Percentiles rank a stretch among this genome's conserved stretches.
These are phyloP conservation scores for Corythornis cristatus DNA, from an alignment of 2,113 vertebrate genomes.

Conservation along the genomic window DNA sequence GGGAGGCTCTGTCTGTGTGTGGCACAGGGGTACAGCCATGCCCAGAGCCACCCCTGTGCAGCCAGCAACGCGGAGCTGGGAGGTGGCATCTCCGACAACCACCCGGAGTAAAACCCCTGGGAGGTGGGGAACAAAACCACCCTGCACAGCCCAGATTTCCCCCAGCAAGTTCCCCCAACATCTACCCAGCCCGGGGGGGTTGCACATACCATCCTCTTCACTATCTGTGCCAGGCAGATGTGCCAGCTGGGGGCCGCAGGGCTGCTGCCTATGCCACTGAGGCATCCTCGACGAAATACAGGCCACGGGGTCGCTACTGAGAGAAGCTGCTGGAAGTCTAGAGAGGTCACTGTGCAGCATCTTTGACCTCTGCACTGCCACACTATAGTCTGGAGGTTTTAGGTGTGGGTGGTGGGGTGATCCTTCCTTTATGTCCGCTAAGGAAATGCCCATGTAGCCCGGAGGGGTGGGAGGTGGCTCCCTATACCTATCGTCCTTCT, in stretches of 20 bases:
- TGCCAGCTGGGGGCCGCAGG: constrained; percentile 67
- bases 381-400: constrained; percentile 94
- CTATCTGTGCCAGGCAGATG: constrained; percentile 81
- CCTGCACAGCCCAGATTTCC: neutral
- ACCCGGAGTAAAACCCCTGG: too few relatives aligned
- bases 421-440: constrained; percentile 89
- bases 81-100: too few relatives aligned
- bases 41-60: neutral
- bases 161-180: constrained; percentile 43
- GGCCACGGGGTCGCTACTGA: constrained; percentile 65
- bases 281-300: constrained; percentile 80
- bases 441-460: constrained; percentile 95
- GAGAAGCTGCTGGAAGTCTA: constrained; percentile 74
- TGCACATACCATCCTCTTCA: constrained; percentile 91
- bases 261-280: constrained; percentile 74
- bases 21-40: neutral
- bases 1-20: neutral
- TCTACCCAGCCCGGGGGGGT: neutral
- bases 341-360: constrained; percentile 84
- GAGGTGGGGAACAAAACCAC: neutral
- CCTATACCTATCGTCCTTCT: constrained; percentile 95
- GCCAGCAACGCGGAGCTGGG: too few relatives aligned
- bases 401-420: constrained; percentile 84
- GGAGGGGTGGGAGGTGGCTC: constrained; percentile 96
- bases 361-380: constrained; percentile 97